Percentiles rank a stretch among this genome's conserved stretches.
Evolutionary conservation across 2,888 invertebrate genomes (phyloP).

Genomic region (Sphaerophoria rueppellii): DNA sequence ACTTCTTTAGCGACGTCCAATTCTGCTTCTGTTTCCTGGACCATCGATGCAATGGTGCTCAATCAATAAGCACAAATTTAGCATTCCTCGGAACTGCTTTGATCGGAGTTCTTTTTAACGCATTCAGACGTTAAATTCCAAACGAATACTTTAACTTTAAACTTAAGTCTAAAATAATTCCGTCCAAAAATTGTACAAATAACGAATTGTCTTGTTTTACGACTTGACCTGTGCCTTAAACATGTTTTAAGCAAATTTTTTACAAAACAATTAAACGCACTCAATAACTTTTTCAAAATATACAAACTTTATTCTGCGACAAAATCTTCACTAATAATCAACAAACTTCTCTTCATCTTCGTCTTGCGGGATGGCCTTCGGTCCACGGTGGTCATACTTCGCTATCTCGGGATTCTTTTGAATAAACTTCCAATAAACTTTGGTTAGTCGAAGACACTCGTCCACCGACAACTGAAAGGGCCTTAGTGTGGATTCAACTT

Average conservation of each 20-base stretch:
- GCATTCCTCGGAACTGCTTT: constrained; percentile 16
- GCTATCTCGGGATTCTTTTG: constrained; percentile 86
- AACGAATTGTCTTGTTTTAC: constrained; percentile 30
- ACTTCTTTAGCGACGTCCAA: constrained; percentile 90
- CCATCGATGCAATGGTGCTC: constrained; percentile 89
- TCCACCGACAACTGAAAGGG: constrained; percentile 90
- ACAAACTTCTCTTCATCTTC: neutral
- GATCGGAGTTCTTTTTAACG: neutral
- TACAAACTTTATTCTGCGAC: constrained; percentile 50
- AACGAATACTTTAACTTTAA: neutral
- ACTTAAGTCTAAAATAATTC: constrained; percentile 71
- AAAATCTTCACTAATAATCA: constrained; percentile 8
- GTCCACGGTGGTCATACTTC: constrained; percentile 88
- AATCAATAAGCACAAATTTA: constrained; percentile 22
- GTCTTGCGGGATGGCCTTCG: constrained; percentile 72
- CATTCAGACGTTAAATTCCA: constrained; percentile 12
- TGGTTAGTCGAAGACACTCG: constrained; percentile 90
- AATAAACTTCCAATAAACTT: constrained; percentile 89
- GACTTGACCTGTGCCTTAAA: constrained; percentile 37
- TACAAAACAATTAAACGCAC: constrained; percentile 34
- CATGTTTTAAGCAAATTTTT: constrained; percentile 47
- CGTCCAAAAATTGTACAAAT: constrained; percentile 75
- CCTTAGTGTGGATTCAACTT: constrained; percentile 87
- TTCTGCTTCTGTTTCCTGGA: constrained; percentile 97
- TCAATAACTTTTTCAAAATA: neutral